Conservation (phyloP, 53 echinoderm and acorn worm genomes). For the Echinarachnius parma region DNA sequence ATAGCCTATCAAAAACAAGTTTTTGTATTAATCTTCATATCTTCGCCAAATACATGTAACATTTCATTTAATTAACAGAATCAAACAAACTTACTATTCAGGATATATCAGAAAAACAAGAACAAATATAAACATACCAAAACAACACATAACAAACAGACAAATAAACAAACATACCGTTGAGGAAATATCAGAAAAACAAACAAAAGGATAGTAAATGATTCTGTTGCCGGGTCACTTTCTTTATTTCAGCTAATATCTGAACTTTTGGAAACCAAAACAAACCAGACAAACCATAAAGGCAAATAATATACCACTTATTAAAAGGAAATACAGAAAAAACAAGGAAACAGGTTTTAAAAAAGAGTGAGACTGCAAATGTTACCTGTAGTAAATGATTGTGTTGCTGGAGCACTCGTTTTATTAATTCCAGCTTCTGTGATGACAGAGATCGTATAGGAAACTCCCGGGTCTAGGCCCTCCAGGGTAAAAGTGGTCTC, state of each 20-base stretch:
- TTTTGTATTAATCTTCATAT: too few relatives aligned
- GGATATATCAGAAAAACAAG: too few relatives aligned
- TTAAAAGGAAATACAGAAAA: background rate
- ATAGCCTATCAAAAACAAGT: too few relatives aligned
- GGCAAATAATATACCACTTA: too few relatives aligned
- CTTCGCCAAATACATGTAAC: too few relatives aligned
- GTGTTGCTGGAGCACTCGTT: background rate
- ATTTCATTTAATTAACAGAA: too few relatives aligned
- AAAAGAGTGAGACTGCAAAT: background rate
- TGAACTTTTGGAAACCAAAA: too few relatives aligned
- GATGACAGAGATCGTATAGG: background rate
- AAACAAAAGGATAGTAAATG: background rate
- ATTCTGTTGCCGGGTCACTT: background rate
- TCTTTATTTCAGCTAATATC: too few relatives aligned
- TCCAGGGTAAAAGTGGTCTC: background rate
- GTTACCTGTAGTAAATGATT: conserved; percentile 9
- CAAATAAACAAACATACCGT: background rate
- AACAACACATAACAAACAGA: too few relatives aligned
- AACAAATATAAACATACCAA: too few relatives aligned
- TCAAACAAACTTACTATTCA: too few relatives aligned
- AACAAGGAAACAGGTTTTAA: background rate
- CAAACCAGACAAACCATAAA: too few relatives aligned
- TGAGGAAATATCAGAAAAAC: conserved; percentile 2
- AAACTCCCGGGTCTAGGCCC: conserved; percentile 11
- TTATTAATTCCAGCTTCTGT: background rate